These are phyloP conservation scores for Drosophila anomalipes DNA, from an alignment of 2,888 invertebrate species.

Conservation along the genomic window DNA sequence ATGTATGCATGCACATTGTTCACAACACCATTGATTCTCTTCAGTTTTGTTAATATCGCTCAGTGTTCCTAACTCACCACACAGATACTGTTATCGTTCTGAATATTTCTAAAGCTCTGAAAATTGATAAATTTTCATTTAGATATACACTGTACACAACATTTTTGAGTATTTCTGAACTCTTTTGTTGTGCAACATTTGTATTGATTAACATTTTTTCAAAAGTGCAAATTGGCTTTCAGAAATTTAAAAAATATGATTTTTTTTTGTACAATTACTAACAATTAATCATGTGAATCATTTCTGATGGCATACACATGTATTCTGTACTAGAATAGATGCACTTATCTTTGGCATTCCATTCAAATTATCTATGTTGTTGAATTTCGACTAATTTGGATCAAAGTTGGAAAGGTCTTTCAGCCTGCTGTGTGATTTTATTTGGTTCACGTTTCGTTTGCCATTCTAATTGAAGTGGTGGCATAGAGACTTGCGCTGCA, in stretches of 20 bases:
- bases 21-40: neutral
- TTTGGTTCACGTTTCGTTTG: constrained; percentile 6
- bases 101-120: neutral
- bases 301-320: neutral
- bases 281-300: neutral
- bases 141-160: neutral
- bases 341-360: neutral
- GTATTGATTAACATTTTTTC: neutral
- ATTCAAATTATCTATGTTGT: neutral
- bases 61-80: neutral
- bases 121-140: neutral
- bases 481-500: constrained; percentile 7
- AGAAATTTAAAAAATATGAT: neutral
- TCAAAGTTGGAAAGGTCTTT: constrained; percentile 23
- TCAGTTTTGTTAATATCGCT: neutral
- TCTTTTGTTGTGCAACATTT: neutral
- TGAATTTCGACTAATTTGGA: constrained; percentile 9
- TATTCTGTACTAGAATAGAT: neutral
- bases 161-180: neutral
- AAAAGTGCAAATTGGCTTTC: neutral
- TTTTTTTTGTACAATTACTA: neutral
- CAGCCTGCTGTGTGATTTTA: neutral
- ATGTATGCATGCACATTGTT: neutral
- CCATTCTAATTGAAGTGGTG: constrained; percentile 48
- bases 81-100: neutral